Base-by-base conservation (phyloP, 2,888 invertebrate genomes). In the Acronicta alni region DNA sequence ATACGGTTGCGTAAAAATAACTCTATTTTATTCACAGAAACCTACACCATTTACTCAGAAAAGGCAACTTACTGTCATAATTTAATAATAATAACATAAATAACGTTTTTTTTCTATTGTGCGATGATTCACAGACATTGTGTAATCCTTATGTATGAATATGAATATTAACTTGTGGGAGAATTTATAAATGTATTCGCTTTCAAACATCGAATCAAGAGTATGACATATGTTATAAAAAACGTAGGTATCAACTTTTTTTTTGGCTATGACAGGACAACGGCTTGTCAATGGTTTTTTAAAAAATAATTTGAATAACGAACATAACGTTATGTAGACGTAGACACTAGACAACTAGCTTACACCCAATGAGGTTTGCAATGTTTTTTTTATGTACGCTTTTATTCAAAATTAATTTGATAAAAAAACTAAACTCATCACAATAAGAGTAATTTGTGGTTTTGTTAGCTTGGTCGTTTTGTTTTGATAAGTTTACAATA, bases 21-120 rank as follows among this genome's bases (percentile, higher is more conserved):
- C 26, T 35, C 14, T 18, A 12, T 38, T 67, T 37, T 20, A 68
- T 68, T 67, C 51, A 47, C 5, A 45, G 68, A 67, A 68, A 52
- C 17, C 9, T 38, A 48, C 41, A 47, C 51, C 35, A 57, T 17
- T 67, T 67, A 57, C 62, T 52, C 15, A 23, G 68, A 67, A 67
- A 57, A 51, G 17, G 20, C n/a, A 43, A 44, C 16, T 39, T 9
- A n/a, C 32, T 23, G 51, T 15, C 23, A 30, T 37, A 51, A 17
- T 10, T 43, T n/a, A 43, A 41, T 44, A 62, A 16, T 41, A 41
- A 41, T 58, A 58, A 47, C 32, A 12, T 30, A 26, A 32, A 35
- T 47, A 38, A 37, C 23, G 5, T 10, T 5, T 35, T 45, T 46
- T 20, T 45, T 35, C 45, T 35, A 15, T 23, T 23, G 9, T 10